A percentile compares a stretch with the other conserved stretches of the same genome.
Conservation (phyloP, 2,113 vertebrate genomes). For the Pseudopodoces humilis region DNA sequence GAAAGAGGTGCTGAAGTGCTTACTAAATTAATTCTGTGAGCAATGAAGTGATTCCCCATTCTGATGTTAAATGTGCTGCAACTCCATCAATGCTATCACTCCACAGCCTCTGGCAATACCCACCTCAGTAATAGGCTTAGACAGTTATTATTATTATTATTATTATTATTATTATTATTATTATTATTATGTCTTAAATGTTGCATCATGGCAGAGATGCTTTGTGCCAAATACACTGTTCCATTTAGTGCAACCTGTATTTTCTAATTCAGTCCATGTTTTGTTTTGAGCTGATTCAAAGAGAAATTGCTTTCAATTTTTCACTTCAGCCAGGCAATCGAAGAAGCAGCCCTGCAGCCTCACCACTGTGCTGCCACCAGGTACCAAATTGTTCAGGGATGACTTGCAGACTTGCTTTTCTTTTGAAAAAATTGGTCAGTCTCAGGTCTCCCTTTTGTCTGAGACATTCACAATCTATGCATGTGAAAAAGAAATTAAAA, state of each 20-base stretch:
- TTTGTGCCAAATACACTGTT: neutral
- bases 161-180: neutral
- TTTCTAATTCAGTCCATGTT: neutral
- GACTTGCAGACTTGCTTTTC: neutral
- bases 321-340: neutral
- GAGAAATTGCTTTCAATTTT: neutral
- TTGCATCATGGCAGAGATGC: neutral
- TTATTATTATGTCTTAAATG: neutral
- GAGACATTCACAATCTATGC: neutral
- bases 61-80: neutral
- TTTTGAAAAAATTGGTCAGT: neutral
- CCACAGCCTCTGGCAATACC: neutral
- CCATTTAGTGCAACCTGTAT: neutral
- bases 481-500: neutral
- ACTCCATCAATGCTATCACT: neutral
- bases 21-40: neutral
- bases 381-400: neutral
- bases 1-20: neutral
- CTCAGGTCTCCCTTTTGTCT: neutral
- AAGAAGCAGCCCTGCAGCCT: neutral
- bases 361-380: neutral
- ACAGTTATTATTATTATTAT: rapidly evolving
- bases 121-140: neutral
- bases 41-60: neutral
- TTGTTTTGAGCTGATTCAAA: neutral